Evolutionary conservation across 2,888 invertebrate species (phyloP).

Genomic region (Petrophora chlorosata): DNA sequence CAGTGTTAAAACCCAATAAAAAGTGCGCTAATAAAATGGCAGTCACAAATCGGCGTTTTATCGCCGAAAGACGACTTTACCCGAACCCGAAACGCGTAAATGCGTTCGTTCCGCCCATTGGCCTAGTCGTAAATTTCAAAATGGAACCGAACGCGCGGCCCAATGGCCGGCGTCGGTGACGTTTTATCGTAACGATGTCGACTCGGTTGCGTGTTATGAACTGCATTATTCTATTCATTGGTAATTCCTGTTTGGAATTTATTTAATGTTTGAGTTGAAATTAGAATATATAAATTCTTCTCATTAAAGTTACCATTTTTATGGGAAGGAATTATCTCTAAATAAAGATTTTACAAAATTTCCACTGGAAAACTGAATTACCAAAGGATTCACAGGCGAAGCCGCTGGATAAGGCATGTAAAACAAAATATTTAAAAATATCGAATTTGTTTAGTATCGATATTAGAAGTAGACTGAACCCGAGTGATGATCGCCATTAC

Average conservation of each 20-base stretch:
- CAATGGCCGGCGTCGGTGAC: constrained; percentile 39
- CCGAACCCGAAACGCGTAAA: constrained; percentile 25
- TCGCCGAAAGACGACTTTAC: constrained; percentile 37
- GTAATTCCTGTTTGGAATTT: background rate
- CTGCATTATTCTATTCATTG: constrained; percentile 28
- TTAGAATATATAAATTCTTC: too few species aligned
- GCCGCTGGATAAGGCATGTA: background rate
- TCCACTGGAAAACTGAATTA: too few species aligned
- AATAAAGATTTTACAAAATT: too few species aligned
- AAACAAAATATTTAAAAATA: background rate
- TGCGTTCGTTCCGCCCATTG: constrained; percentile 42
- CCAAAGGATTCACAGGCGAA: too few species aligned
- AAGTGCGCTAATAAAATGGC: constrained; percentile 17
- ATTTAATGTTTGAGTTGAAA: background rate
- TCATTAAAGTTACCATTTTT: too few species aligned
- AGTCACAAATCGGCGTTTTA: constrained; percentile 29
- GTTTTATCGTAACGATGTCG: constrained; percentile 18
- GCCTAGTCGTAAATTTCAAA: constrained; percentile 58
- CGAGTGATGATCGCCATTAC: constrained; percentile 31
- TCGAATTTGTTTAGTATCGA: constrained; percentile 1
- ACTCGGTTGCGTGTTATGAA: constrained; percentile 29
- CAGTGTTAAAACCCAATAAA: constrained; percentile 19
- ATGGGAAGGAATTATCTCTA: too few species aligned
- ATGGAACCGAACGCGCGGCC: constrained; percentile 40
- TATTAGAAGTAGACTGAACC: constrained; percentile 28